Evolutionary conservation across 2,113 vertebrate species (phyloP), one percentile per base, ranked within the genome.

Genomic region (Nesospiza acunhae): DNA sequence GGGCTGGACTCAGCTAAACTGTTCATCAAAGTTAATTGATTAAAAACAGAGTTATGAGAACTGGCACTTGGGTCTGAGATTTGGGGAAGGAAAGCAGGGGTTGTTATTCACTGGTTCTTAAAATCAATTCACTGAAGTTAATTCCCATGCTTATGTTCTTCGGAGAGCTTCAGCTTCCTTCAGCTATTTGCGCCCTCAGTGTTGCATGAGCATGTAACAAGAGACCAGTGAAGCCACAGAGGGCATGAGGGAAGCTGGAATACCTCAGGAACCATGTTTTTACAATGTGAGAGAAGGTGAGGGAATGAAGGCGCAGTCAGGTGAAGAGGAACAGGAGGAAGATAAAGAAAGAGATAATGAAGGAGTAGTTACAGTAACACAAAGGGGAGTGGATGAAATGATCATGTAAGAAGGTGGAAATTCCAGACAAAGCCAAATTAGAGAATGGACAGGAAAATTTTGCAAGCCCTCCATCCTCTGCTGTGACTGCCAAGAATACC

Each of bases 201-300:
- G 11, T 52, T 31, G 7, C 3, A 14, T 0, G 0, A 67, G 41
- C 35, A 19, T 2, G 8, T 55, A 31, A 17, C 0, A 2, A 84
- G 68, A 81, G 35, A 87, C 42, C 23, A 31, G 15, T 67, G 28
- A 27, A 95, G 49, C 15, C 41, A 31, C 16, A 68, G 10, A 69
- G 28, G 17, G 22, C 18, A 31, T 26, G 10, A 79, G 49, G 52
- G 52, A 41, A 90, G 33, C 46, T 62, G 75, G 58, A 58, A 47
- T 11, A 37, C 8, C 22, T 28, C 42, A 64, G 15, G 19, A 28
- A 4, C 37, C 16, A 11, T 2, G 0, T 44, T 20, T 69, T 87
- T 52, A 18, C 39, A n/a, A 33, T 3, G 3, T 47, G 53, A 79
- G 41, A 75, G 6, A 10, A 60, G 7, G 4, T 62, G n/a, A 35